Evolutionary conservation across 2,888 invertebrate species (phyloP).

Genomic region (Rhaphigaster nebulosa): DNA sequence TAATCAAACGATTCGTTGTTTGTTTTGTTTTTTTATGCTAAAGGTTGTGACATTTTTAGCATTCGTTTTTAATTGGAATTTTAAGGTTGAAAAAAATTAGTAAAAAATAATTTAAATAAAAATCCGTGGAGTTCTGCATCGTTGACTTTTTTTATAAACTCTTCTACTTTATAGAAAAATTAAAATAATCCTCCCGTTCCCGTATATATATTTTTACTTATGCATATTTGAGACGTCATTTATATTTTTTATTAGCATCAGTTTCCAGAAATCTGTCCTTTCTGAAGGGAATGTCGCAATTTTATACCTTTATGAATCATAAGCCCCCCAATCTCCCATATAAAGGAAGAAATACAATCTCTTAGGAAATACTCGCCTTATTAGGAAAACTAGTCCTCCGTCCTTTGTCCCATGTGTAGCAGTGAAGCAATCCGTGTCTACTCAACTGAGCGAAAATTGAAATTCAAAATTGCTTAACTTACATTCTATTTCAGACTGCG

Average conservation of each 20-base stretch:
- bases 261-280: slow-evolving; percentile 5
- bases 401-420: neutral
- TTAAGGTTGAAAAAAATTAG: too few relatives aligned
- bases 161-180: neutral
- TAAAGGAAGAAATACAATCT: slow-evolving; percentile 35
- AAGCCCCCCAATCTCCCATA: neutral
- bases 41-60: too few relatives aligned
- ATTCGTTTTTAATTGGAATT: too few relatives aligned
- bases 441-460: neutral
- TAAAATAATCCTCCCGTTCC: neutral
- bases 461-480: neutral
- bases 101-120: neutral
- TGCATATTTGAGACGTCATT: neutral
- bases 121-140: neutral
- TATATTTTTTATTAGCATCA: neutral
- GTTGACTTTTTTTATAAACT: too few relatives aligned
- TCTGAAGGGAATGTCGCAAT: neutral
- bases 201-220: neutral
- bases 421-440: neutral
- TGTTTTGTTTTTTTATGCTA: too few relatives aligned
- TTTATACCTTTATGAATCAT: slow-evolving; percentile 18
- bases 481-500: neutral
- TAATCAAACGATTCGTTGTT: too few relatives aligned
- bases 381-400: slow-evolving; percentile 6
- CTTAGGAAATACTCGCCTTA: neutral